A percentile compares a stretch with the other conserved stretches of the same genome.
phyloP scores from a whole-genome alignment of 2,797 vertebrate genomes.

The Mycteria americana region DNA sequence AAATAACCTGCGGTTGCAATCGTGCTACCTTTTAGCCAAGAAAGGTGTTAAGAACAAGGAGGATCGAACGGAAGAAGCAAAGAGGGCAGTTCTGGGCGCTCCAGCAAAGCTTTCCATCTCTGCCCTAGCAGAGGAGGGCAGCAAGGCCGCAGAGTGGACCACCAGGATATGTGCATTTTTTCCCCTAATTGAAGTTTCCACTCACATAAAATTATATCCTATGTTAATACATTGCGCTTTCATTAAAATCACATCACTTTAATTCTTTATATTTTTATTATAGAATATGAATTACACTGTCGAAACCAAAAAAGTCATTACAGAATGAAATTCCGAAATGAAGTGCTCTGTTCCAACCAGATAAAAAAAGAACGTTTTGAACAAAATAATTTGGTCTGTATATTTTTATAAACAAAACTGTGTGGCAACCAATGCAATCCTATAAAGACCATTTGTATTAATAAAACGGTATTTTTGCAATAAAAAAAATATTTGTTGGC shows the following conservation, averaged over 20 bases:
- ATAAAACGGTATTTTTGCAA: constrained; percentile 52
- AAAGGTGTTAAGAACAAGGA: not conserved
- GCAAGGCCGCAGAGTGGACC: not conserved
- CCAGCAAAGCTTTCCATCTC: not conserved
- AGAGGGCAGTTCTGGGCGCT: not conserved
- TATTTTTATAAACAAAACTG: constrained; percentile 43
- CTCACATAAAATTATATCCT: not conserved
- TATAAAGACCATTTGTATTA: constrained; percentile 48
- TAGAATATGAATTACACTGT: not conserved
- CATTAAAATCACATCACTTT: not conserved
- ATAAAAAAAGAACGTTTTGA: not conserved
- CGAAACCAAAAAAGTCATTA: not conserved
- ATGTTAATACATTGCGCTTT: not conserved
- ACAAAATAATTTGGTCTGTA: constrained; percentile 35
- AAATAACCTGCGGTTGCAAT: not conserved
- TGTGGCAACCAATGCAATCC: constrained; percentile 3
- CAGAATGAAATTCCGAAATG: constrained; percentile 2
- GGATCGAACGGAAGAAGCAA: not conserved
- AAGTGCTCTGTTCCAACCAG: not conserved
- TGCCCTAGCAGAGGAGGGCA: not conserved
- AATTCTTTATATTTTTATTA: constrained; percentile 1
- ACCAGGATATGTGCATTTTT: not conserved
- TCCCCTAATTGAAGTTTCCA: not conserved
- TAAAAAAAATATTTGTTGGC: not conserved
- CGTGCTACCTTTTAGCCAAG: not conserved